A percentile compares a stretch with the other conserved stretches of the same genome.
phyloP scores from a whole-genome alignment of 1,140 invertebrate genomes.

The Tetranychus urticae region DNA sequence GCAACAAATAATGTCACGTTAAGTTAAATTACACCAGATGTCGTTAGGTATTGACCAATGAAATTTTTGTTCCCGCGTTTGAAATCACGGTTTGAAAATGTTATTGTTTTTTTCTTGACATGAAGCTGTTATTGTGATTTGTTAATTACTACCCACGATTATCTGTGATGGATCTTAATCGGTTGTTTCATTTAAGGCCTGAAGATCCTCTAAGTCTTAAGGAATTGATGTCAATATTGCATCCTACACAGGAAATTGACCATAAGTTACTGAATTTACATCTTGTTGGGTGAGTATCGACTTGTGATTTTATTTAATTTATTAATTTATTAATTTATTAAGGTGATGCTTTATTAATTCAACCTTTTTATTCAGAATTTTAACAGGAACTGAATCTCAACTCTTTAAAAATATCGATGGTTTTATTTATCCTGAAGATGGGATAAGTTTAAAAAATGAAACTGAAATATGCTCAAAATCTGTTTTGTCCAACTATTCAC shows the following conservation, averaged over 20 bases:
- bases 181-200: neutral
- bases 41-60: no score
- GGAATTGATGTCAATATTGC: neutral
- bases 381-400: neutral
- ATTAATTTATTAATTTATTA: neutral
- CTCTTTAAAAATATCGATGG: neutral
- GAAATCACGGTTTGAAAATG: no score
- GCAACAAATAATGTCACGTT: no score
- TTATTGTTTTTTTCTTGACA: no score
- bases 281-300: neutral
- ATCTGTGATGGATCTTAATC: neutral
- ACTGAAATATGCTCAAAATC: neutral
- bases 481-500: neutral
- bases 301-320: neutral
- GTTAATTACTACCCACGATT: no score
- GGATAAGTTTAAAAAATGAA: neutral
- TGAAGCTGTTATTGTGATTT: no score
- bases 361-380: neutral
- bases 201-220: neutral
- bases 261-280: neutral
- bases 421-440: neutral
- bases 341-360: no score
- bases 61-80: no score
- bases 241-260: neutral
- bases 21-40: no score